Evolutionary conservation across 2,888 invertebrate species (phyloP).

Genomic region (Chloromyia formosa): DNA sequence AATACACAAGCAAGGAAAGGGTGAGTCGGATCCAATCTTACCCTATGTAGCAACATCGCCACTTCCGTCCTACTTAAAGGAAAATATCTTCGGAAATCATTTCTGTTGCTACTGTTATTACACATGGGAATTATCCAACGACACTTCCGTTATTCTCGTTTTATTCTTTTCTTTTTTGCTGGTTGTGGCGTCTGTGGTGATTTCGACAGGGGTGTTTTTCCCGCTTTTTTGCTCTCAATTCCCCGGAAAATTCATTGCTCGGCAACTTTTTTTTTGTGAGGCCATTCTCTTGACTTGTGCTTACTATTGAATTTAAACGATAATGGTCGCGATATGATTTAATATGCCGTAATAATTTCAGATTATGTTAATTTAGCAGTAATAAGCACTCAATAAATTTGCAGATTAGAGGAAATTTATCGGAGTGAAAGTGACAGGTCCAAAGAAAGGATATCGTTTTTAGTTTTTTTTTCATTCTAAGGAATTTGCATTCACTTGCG

Average conservation of each 20-base stretch:
- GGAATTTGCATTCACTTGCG: no score
- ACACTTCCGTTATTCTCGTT: slow-evolving; percentile 15
- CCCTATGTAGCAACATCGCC: not conserved
- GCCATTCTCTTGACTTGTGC: not conserved
- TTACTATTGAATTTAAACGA: slow-evolving; percentile 6
- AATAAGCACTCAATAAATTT: not conserved
- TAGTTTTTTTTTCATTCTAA: no score
- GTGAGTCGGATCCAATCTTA: not conserved
- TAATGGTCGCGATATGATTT: slow-evolving; percentile 5
- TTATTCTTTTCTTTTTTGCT: not conserved
- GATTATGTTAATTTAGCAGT: slow-evolving; percentile 17
- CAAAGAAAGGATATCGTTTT: no score
- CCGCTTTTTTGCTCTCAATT: not conserved
- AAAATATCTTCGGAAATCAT: slow-evolving; percentile 1
- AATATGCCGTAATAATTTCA: slow-evolving; percentile 17
- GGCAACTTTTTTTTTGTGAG: not conserved
- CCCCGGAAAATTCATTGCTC: not conserved
- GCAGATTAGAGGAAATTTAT: not conserved
- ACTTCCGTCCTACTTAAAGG: not conserved
- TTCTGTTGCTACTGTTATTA: slow-evolving; percentile 8
- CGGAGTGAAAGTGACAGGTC: not conserved
- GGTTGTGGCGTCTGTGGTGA: not conserved
- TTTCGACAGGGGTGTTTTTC: not conserved
- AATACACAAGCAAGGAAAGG: not conserved
- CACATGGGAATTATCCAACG: slow-evolving; percentile 36